phyloP scores from a whole-genome alignment of 1,140 invertebrate species.

The Aporrectodea caliginosa region DNA sequence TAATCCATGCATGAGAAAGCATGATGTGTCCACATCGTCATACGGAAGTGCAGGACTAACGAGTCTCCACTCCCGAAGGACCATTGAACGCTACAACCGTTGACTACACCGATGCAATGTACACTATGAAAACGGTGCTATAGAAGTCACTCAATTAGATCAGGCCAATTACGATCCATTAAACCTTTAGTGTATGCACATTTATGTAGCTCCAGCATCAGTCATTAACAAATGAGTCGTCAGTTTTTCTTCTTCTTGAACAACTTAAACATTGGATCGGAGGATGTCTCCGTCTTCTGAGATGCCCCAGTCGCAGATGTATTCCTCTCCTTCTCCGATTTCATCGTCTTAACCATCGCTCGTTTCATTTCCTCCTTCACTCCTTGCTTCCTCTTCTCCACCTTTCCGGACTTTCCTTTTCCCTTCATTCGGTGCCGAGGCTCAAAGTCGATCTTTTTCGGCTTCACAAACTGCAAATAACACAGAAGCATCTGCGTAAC shows the following conservation, averaged over 20 bases:
- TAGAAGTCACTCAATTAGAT: no score
- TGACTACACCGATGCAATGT: no score
- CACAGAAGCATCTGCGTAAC: constrained; percentile 17
- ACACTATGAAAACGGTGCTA: no score
- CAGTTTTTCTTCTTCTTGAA: neutral
- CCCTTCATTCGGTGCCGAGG: constrained; percentile 73
- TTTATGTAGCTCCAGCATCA: no score
- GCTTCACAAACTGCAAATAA: constrained; percentile 66
- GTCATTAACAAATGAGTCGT: no score
- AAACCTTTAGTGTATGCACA: no score
- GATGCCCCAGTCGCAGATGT: neutral
- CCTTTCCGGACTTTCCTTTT: constrained; percentile 70
- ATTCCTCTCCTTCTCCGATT: neutral
- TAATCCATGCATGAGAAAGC: no score
- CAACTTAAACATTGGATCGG: neutral
- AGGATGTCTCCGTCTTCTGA: neutral
- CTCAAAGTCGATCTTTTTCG: constrained; percentile 71
- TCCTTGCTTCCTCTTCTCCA: constrained; percentile 73
- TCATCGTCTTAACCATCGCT: neutral
- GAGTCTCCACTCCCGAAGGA: no score
- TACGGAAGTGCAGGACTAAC: no score
- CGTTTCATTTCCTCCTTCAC: constrained; percentile 60
- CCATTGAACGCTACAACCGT: no score
- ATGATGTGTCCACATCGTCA: no score
- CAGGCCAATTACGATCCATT: no score